Conservation (phyloP, 2,797 vertebrate genomes). For the Scolopax rusticola region DNA sequence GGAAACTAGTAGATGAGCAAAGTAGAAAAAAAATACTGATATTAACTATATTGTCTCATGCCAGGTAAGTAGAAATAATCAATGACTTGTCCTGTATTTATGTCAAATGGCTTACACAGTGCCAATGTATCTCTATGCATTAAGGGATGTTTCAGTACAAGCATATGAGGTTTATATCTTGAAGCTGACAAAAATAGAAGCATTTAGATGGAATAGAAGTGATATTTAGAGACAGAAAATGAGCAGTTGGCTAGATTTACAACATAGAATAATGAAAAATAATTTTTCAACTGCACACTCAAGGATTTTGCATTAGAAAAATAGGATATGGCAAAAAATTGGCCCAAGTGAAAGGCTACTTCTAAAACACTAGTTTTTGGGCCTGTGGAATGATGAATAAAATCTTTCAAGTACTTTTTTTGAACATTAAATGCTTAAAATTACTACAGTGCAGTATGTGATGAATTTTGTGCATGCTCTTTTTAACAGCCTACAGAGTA, state of each 20-base stretch:
- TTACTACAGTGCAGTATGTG: neutral
- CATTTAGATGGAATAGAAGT: neutral
- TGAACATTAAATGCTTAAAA: neutral
- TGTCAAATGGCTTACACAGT: neutral
- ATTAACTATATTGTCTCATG: neutral
- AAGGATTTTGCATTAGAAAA: neutral
- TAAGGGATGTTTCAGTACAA: neutral
- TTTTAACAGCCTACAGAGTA: neutral
- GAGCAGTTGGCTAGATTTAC: neutral
- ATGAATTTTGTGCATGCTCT: neutral
- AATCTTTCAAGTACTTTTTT: neutral
- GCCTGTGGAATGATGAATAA: neutral
- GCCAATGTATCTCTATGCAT: neutral
- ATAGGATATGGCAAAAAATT: neutral
- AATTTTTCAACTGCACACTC: neutral
- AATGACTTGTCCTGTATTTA: neutral
- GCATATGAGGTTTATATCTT: neutral
- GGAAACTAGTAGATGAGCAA: neutral
- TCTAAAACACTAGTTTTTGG: neutral
- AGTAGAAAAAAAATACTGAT: neutral
- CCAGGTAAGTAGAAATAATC: neutral
- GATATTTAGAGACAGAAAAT: neutral
- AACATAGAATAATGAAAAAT: neutral
- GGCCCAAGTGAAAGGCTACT: rapidly evolving
- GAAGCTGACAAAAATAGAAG: slow-evolving; percentile 5